Evolutionary conservation across 2,888 invertebrate species (phyloP).

Genomic region (Ommatoiulus sabulosus): DNA sequence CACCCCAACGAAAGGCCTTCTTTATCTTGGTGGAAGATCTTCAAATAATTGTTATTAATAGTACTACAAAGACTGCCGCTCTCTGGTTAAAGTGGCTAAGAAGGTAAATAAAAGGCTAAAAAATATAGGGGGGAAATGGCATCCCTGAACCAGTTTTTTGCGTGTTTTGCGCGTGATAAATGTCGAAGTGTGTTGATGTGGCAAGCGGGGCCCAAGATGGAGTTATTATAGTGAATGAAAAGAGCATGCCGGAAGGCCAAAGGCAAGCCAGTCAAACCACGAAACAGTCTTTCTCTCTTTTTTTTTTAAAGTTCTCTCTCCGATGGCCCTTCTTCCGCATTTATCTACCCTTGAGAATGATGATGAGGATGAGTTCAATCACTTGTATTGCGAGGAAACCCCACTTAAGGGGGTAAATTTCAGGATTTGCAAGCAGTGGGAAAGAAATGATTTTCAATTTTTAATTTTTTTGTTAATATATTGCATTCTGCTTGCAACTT

Average conservation of each 20-base stretch:
- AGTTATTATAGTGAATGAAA: constrained; percentile 37
- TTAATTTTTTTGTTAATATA: not conserved
- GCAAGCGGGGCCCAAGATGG: constrained; percentile 9
- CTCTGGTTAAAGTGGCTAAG: not conserved
- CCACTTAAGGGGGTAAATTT: not conserved
- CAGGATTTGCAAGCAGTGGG: too few species aligned
- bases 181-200: constrained; percentile 27
- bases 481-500: not conserved
- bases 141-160: constrained; percentile 14
- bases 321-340: constrained; percentile 1
- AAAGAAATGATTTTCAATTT: not conserved
- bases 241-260: constrained; percentile 43
- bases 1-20: not conserved
- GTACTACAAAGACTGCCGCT: not conserved
- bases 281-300: not conserved
- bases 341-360: constrained; percentile 1
- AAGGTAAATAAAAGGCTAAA: constrained; percentile 5
- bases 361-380: constrained; percentile 29
- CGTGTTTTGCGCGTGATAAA: not conserved
- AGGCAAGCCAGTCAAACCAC: constrained; percentile 41
- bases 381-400: constrained; percentile 16
- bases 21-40: not conserved
- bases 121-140: not conserved
- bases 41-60: not conserved
- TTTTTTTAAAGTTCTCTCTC: not conserved